Percentiles rank a stretch among this genome's conserved stretches.
Conservation (phyloP, 2,113 vertebrate species). For the Aegotheles bennettii region DNA sequence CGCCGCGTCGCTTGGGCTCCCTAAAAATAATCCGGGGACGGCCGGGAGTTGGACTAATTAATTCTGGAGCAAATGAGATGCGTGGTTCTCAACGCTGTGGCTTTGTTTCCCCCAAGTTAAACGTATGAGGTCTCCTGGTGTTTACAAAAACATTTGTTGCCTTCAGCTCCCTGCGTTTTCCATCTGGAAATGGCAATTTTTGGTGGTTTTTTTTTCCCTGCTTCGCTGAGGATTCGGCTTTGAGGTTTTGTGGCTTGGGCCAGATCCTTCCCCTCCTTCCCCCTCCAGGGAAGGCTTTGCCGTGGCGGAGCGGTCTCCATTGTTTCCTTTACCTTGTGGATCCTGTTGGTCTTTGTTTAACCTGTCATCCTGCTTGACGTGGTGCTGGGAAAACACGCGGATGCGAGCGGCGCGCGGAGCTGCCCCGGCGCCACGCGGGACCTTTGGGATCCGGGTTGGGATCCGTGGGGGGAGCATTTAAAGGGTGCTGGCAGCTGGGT, state of each 20-base stretch:
- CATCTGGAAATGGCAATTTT: not conserved
- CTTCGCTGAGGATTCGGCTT: too few species aligned
- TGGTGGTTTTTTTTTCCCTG: too few species aligned
- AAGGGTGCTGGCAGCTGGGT: not conserved
- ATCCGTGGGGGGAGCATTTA: too few species aligned
- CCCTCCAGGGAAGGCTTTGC: not conserved
- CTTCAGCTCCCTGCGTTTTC: fast-evolving
- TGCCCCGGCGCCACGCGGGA: too few species aligned
- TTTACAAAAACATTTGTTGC: not conserved
- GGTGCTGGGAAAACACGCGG: too few species aligned
- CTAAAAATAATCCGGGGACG: not conserved
- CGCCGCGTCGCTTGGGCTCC: not conserved
- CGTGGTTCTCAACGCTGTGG: not conserved
- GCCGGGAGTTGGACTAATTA: not conserved
- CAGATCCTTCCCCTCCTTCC: not conserved
- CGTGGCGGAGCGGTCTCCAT: not conserved
- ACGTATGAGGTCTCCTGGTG: not conserved
- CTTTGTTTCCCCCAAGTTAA: not conserved
- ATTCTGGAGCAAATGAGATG: not conserved
- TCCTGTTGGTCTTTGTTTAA: not conserved
- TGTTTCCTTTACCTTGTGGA: not conserved
- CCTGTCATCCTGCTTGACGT: not conserved
- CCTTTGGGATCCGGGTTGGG: too few species aligned
- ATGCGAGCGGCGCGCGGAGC: too few species aligned
- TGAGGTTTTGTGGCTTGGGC: not conserved